Percentiles rank a stretch among this genome's conserved stretches.
Evolutionary conservation across 2,113 vertebrate genomes (phyloP).

Genomic region (Balaeniceps rex): DNA sequence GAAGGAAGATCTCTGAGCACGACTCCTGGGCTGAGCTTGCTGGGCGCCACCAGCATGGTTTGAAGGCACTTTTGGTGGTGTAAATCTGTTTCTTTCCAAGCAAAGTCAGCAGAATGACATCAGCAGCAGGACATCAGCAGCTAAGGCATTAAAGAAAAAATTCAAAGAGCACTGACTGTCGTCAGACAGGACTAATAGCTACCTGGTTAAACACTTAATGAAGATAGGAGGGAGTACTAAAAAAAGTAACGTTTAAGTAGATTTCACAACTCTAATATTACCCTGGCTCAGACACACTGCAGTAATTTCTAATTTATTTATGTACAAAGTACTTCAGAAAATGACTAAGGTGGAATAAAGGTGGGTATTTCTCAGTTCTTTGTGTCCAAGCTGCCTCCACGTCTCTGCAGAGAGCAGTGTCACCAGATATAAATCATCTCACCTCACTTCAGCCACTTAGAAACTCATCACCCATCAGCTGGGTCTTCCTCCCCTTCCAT

Average conservation of each 20-base stretch:
- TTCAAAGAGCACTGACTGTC: no score
- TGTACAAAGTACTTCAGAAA: no score
- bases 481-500: not conserved
- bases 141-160: not conserved
- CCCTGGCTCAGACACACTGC: not conserved
- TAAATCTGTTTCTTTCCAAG: not conserved
- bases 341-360: not conserved
- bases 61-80: accelerated
- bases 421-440: accelerated
- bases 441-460: not conserved
- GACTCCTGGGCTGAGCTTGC: not conserved
- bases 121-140: no score
- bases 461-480: not conserved
- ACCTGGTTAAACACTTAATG: not conserved
- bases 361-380: not conserved
- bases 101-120: not conserved
- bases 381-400: not conserved
- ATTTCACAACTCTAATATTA: not conserved
- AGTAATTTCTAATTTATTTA: not conserved
- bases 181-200: not conserved
- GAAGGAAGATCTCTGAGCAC: not conserved
- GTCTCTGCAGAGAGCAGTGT: not conserved
- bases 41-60: accelerated
- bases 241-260: no score
- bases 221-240: not conserved